A percentile compares a stretch with the other conserved stretches of the same genome.
Conservation (phyloP, 2,888 invertebrate genomes). For the Tipula confusa region DNA sequence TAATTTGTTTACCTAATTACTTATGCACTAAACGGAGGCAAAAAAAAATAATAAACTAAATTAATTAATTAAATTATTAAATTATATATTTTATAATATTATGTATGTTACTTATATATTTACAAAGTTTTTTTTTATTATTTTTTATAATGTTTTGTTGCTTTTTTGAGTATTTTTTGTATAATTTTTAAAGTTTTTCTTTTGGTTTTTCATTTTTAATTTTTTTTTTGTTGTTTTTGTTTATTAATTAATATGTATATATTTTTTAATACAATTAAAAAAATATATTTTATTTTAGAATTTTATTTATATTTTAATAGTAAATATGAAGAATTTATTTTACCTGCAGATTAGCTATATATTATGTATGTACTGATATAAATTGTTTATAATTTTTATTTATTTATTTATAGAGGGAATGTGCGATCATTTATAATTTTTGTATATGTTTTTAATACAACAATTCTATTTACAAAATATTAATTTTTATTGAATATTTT, state of each 20-base stretch:
- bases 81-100: not conserved
- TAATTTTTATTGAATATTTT: not conserved
- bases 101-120: not conserved
- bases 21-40: not conserved
- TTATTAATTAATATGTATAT: too few species aligned
- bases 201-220: not conserved
- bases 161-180: constrained; percentile 13
- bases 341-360: not conserved
- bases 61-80: not conserved
- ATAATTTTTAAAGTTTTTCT: not conserved
- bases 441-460: too few species aligned
- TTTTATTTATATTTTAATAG: not conserved
- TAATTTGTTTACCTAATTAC: not conserved
- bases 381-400: not conserved
- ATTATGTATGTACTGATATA: too few species aligned
- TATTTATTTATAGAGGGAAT: constrained; percentile 3
- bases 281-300: not conserved
- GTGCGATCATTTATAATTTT: constrained; percentile 21
- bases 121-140: not conserved
- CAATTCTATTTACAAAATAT: constrained; percentile 28
- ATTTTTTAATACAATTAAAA: not conserved
- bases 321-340: not conserved
- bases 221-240: too few species aligned
- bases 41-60: not conserved
- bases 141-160: not conserved